These are phyloP conservation scores for Hafferia zeledoni DNA, from an alignment of 2,797 vertebrate species.

Conservation along the genomic window DNA sequence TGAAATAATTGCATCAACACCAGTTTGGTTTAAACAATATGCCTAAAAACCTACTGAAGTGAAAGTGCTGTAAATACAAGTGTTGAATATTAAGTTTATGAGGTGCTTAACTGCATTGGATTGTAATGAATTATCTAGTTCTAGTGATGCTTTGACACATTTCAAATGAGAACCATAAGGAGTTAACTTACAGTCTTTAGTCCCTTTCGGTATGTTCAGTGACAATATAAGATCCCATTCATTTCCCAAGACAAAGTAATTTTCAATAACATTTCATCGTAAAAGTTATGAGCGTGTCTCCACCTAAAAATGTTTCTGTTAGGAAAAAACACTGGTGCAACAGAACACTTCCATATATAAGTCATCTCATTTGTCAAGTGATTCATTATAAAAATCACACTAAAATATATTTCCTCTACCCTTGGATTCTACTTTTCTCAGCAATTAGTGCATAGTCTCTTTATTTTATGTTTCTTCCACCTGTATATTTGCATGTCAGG, in stretches of 20 bases:
- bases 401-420: neutral
- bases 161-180: constrained; percentile 76
- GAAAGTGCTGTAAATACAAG: constrained; percentile 61
- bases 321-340: neutral
- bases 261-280: neutral
- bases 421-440: neutral
- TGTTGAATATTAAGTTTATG: constrained; percentile 77
- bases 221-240: constrained; percentile 38
- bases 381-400: neutral
- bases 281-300: constrained; percentile 3
- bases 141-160: constrained; percentile 71
- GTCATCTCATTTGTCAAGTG: neutral
- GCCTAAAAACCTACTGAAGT: constrained; percentile 59
- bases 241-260: neutral
- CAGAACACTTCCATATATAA: neutral
- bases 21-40: constrained; percentile 62
- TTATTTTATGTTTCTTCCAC: neutral
- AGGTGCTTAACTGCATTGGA: constrained; percentile 74
- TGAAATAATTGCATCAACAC: constrained; percentile 56
- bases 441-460: neutral
- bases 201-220: constrained; percentile 37
- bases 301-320: neutral
- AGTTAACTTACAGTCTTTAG: constrained; percentile 63
- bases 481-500: neutral
- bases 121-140: constrained; percentile 80